Percentiles rank a stretch among this genome's conserved stretches.
Evolutionary conservation across 2,888 invertebrate genomes (phyloP).

Genomic region (Xestobium rufovillosum): DNA sequence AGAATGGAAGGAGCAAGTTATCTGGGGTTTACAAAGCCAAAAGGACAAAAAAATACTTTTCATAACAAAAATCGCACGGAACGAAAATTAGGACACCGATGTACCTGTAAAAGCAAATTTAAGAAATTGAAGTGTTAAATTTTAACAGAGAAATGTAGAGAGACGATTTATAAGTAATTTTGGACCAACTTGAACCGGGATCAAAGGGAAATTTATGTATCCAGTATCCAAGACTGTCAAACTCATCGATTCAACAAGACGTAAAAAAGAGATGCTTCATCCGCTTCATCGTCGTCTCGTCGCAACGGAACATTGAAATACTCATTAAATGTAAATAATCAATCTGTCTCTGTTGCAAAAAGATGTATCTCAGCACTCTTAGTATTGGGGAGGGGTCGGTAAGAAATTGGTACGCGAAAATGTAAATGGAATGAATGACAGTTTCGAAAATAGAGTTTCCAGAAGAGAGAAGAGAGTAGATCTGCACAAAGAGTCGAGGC

Average conservation of each 20-base stretch:
- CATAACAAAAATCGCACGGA: too few relatives aligned
- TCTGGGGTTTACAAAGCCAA: too few relatives aligned
- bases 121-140: too few relatives aligned
- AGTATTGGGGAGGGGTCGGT: not conserved
- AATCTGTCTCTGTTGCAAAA: not conserved
- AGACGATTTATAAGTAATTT: too few relatives aligned
- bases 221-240: not conserved
- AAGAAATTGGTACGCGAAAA: not conserved
- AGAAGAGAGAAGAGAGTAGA: not conserved
- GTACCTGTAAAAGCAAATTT: too few relatives aligned
- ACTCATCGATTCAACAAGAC: not conserved
- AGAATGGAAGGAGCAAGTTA: too few relatives aligned
- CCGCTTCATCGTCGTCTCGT: not conserved
- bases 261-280: too few relatives aligned
- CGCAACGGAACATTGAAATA: not conserved
- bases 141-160: too few relatives aligned
- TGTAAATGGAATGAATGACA: not conserved
- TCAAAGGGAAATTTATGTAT: not conserved
- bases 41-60: too few relatives aligned
- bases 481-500: not conserved
- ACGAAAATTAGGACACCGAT: too few relatives aligned
- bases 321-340: not conserved
- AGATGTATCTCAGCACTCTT: not conserved
- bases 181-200: not conserved
- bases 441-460: not conserved